phyloP scores from a whole-genome alignment of 2,113 vertebrate genomes.

The Lathamus discolor region DNA sequence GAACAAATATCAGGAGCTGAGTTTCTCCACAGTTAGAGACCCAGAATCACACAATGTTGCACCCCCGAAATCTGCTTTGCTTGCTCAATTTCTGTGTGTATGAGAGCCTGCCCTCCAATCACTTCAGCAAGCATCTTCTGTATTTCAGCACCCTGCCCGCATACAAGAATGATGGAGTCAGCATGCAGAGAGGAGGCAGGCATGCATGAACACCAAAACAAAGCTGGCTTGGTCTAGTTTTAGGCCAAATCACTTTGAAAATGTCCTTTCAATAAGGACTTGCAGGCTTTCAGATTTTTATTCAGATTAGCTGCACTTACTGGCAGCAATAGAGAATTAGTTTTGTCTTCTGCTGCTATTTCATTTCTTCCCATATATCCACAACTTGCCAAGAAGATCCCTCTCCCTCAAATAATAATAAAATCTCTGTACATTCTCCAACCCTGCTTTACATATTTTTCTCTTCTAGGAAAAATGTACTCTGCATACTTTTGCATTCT shows the following conservation, averaged over 20 bases:
- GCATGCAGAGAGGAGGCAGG: not conserved
- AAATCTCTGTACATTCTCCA: slow-evolving; percentile 30
- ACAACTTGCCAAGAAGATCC: not conserved
- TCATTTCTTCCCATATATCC: slow-evolving; percentile 2
- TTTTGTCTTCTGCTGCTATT: not conserved
- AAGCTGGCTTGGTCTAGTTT: not conserved
- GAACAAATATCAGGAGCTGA: slow-evolving; percentile 26
- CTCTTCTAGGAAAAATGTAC: slow-evolving; percentile 72
- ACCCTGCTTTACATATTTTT: slow-evolving; percentile 63
- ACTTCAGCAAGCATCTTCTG: not conserved
- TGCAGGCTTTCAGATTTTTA: not conserved
- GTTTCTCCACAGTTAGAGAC: slow-evolving; percentile 16
- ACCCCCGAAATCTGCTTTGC: not conserved
- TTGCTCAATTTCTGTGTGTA: not conserved
- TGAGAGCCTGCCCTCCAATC: not conserved
- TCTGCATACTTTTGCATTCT: slow-evolving; percentile 64
- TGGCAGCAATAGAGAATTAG: not conserved
- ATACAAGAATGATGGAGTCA: not conserved
- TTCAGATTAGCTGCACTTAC: not conserved
- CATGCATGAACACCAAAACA: slow-evolving; percentile 35
- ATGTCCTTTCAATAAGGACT: not conserved
- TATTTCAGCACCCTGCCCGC: not conserved
- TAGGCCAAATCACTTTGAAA: not conserved
- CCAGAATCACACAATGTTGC: not conserved
- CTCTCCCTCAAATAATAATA: slow-evolving; percentile 15